phyloP scores from a whole-genome alignment of 2,888 invertebrate species.

The Nephrotoma flavescens region DNA sequence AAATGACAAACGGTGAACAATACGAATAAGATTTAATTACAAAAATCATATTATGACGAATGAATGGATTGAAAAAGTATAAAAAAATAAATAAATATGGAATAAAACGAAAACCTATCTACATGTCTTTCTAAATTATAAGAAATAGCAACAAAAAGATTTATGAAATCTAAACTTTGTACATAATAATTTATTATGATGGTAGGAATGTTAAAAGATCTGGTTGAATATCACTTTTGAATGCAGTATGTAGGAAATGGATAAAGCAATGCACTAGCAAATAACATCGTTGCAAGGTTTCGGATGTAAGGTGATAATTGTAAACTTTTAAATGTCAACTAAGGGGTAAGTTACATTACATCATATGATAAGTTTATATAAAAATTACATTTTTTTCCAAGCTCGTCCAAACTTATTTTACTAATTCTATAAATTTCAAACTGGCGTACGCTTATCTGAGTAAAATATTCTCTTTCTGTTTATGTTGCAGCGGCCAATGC shows the following conservation, averaged over 20 bases:
- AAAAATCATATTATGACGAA: not conserved
- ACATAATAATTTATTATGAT: not conserved
- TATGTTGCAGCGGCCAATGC: too few relatives aligned
- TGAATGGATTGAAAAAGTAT: not conserved
- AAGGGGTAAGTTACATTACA: not conserved
- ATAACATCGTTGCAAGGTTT: not conserved
- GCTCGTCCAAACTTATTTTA: too few relatives aligned
- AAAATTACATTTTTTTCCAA: too few relatives aligned
- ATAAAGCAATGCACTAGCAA: not conserved
- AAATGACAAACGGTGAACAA: slow-evolving; percentile 1
- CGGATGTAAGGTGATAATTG: not conserved
- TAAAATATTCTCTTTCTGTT: too few relatives aligned
- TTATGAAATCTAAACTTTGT: not conserved
- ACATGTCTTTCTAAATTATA: not conserved
- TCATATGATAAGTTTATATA: not conserved
- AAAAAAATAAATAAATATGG: too few relatives aligned
- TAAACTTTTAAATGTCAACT: not conserved
- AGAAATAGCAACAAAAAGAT: not conserved
- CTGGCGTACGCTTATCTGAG: too few relatives aligned
- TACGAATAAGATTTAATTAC: not conserved
- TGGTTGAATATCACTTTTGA: not conserved
- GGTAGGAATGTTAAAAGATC: not conserved
- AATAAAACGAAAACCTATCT: not conserved
- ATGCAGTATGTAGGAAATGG: not conserved
- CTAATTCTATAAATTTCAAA: too few relatives aligned